Percentiles rank a stretch among this genome's conserved stretches.
Conservation (phyloP, 1,140 invertebrate genomes). For the Papilio helenus region DNA sequence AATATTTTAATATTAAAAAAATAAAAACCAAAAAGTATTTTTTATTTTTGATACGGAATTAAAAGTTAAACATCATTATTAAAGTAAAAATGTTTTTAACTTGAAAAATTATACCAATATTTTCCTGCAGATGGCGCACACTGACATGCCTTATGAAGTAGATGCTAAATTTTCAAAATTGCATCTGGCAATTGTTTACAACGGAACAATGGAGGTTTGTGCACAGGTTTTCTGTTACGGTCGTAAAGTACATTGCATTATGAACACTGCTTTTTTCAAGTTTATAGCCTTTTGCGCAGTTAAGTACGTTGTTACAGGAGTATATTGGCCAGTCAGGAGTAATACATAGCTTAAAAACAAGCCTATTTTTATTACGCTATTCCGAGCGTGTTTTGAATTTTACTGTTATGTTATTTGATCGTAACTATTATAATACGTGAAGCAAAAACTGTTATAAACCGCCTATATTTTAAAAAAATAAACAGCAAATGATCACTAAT, state of each 20-base stretch:
- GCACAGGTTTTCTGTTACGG: background rate
- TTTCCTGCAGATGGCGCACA: conserved; percentile 1
- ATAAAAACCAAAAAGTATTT: background rate
- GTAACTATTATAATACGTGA: too few species aligned
- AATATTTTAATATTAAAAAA: too few species aligned
- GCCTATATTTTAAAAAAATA: too few species aligned
- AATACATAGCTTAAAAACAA: background rate
- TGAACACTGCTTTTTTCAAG: background rate
- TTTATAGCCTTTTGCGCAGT: background rate
- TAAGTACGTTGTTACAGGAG: background rate
- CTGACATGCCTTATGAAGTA: background rate
- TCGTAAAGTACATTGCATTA: conserved; percentile 9
- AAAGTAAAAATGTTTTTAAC: background rate
- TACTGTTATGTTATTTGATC: too few species aligned
- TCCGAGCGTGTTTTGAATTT: too few species aligned
- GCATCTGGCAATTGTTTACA: conserved; percentile 15
- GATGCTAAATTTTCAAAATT: conserved; percentile 17
- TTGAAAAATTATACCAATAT: background rate
- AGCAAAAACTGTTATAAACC: too few species aligned
- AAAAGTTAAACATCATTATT: background rate
- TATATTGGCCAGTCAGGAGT: background rate
- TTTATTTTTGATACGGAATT: background rate
- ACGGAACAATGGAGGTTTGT: background rate
- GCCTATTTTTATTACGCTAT: background rate
- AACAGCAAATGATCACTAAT: too few species aligned